Evolutionary conservation across 1,140 invertebrate genomes (phyloP).

Genomic region (Tenebrio molitor): DNA sequence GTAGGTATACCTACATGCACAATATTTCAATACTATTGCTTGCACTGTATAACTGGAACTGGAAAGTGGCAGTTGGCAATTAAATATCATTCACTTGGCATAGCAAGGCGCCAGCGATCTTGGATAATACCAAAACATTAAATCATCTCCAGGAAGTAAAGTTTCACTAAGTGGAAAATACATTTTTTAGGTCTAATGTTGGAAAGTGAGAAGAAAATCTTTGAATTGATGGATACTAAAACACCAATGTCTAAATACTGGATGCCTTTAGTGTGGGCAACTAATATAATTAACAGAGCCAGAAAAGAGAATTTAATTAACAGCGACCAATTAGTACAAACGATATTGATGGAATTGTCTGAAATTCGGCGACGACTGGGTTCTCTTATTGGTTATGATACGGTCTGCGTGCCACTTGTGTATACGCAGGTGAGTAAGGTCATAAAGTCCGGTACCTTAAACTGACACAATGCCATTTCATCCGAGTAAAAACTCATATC

Average conservation of each 20-base stretch:
- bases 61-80: constrained; percentile 10
- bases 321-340: constrained; percentile 90
- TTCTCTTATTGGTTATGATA: constrained; percentile 92
- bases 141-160: constrained; percentile 43
- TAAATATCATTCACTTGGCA: constrained; percentile 16
- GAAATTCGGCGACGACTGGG: constrained; percentile 85
- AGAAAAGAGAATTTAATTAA: constrained; percentile 84
- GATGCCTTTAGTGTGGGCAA: constrained; percentile 93
- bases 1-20: no score
- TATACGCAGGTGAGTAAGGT: constrained; percentile 95
- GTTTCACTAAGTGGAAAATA: constrained; percentile 31
- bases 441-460: no score
- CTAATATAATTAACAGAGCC: constrained; percentile 89
- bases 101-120: constrained; percentile 13
- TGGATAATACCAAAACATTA: no score
- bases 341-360: constrained; percentile 84
- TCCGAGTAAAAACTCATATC: no score
- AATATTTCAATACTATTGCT: no score
- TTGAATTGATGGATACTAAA: constrained; percentile 89
- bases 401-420: constrained; percentile 96
- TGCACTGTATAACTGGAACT: constrained; percentile 7
- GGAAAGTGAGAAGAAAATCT: constrained; percentile 90
- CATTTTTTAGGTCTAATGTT: constrained; percentile 83
- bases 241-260: constrained; percentile 93
- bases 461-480: no score